These are phyloP conservation scores for Peromyscus aztecus DNA, from an alignment of 2,797 vertebrate genomes.

Conservation along the genomic window DNA sequence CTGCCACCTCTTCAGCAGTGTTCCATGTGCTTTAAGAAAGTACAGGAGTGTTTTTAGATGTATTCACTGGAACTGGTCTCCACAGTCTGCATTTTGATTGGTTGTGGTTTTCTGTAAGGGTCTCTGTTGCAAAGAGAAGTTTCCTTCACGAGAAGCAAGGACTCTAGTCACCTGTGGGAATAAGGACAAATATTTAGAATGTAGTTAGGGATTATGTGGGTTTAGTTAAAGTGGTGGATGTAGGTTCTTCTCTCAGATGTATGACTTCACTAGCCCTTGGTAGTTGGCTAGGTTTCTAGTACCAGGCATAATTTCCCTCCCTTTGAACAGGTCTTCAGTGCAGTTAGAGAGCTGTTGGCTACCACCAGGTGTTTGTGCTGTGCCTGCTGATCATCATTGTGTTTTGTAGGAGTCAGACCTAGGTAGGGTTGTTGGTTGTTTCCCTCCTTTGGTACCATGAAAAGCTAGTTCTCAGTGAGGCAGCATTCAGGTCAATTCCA, in stretches of 20 bases:
- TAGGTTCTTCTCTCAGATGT: not conserved
- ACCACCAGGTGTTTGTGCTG: not conserved
- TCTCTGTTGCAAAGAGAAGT: not conserved
- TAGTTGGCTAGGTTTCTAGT: not conserved
- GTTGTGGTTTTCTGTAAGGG: not conserved
- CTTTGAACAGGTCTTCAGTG: not conserved
- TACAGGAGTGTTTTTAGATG: not conserved
- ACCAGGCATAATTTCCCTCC: not conserved
- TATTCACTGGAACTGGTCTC: not conserved
- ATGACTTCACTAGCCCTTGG: not conserved
- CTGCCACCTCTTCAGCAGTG: not conserved
- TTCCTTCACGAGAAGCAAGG: not conserved
- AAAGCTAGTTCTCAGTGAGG: not conserved
- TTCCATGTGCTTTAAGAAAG: too few relatives aligned
- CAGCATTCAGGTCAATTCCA: not conserved
- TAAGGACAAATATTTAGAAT: not conserved
- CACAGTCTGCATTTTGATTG: not conserved
- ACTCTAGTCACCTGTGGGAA: not conserved
- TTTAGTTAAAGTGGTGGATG: not conserved
- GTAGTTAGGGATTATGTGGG: not conserved
- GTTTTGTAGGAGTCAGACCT: not conserved
- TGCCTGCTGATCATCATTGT: not conserved
- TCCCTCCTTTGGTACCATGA: not conserved
- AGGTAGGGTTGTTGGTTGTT: not conserved
- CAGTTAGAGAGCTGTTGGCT: not conserved